Evolutionary conservation across 2,113 vertebrate genomes (phyloP).

Genomic region (Thermophis baileyi): DNA sequence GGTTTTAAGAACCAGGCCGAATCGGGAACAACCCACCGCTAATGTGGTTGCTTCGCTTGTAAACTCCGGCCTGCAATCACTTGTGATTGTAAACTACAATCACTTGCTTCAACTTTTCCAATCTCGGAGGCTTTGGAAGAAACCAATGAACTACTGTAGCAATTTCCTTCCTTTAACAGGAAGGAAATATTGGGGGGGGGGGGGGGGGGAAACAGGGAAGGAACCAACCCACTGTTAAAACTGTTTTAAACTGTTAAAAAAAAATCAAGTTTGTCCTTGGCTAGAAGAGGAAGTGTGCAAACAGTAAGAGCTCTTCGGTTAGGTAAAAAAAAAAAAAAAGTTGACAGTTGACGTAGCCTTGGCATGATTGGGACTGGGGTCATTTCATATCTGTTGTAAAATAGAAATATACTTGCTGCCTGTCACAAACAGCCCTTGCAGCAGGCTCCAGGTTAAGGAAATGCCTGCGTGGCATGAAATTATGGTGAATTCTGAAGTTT

Average conservation of each 20-base stretch:
- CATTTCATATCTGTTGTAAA: background rate
- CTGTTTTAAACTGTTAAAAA: background rate
- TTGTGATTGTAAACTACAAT: rapidly evolving
- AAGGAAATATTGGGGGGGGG: background rate
- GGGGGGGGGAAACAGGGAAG: too few relatives aligned
- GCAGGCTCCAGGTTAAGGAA: background rate
- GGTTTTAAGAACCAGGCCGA: too few relatives aligned
- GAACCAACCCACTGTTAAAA: background rate
- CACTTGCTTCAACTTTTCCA: background rate
- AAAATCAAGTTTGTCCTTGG: background rate
- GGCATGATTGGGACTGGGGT: background rate
- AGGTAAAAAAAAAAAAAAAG: background rate
- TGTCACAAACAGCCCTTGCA: background rate
- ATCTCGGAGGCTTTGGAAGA: background rate
- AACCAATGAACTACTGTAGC: background rate
- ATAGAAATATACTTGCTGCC: too few relatives aligned
- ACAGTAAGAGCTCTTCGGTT: background rate
- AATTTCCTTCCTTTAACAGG: background rate
- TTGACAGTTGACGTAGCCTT: background rate
- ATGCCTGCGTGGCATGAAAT: background rate
- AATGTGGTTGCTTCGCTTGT: background rate
- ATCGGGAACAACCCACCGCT: too few relatives aligned
- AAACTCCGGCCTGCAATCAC: background rate
- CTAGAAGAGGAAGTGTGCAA: background rate
- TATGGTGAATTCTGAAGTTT: background rate